These are phyloP conservation scores for Brachirus orientalis DNA, from an alignment of 2,113 vertebrate species.

Conservation along the genomic window DNA sequence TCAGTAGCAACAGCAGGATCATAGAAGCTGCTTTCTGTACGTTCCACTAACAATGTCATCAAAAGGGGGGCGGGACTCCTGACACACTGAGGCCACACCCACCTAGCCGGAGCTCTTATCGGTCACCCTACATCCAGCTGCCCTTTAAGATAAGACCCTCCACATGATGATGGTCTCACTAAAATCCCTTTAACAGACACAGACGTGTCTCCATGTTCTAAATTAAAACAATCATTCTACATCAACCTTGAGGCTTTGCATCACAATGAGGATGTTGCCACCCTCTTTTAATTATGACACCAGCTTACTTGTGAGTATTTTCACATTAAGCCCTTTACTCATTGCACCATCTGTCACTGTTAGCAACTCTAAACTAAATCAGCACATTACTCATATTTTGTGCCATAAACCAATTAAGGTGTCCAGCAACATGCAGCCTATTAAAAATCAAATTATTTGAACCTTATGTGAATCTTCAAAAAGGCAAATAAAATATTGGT, in stretches of 20 bases:
- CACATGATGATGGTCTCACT: not conserved
- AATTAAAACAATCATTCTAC: not conserved
- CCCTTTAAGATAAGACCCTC: conserved; percentile 74
- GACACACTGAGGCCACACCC: conserved; percentile 67
- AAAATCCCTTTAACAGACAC: not conserved
- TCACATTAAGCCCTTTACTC: not conserved
- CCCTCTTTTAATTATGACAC: conserved; percentile 3
- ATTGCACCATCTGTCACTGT: not conserved
- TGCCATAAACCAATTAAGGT: not conserved
- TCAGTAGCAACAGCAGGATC: too few relatives aligned
- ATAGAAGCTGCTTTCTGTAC: too few relatives aligned
- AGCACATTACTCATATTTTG: not conserved
- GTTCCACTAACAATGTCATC: too few relatives aligned
- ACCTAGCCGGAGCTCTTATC: conserved; percentile 75
- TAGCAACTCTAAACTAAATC: not conserved
- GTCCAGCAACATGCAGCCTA: not conserved
- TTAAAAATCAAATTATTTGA: not conserved
- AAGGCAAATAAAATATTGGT: not conserved
- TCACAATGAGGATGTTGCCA: conserved; percentile 27
- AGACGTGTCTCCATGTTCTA: too few relatives aligned
- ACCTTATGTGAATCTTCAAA: not conserved
- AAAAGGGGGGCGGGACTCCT: not conserved
- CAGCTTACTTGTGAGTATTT: conserved; percentile 10
- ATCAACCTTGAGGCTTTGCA: conserved; percentile 20
- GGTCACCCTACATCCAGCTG: conserved; percentile 58